These are phyloP conservation scores for Drosophila fungiperda DNA, from an alignment of 2,888 invertebrate genomes.

Conservation along the genomic window DNA sequence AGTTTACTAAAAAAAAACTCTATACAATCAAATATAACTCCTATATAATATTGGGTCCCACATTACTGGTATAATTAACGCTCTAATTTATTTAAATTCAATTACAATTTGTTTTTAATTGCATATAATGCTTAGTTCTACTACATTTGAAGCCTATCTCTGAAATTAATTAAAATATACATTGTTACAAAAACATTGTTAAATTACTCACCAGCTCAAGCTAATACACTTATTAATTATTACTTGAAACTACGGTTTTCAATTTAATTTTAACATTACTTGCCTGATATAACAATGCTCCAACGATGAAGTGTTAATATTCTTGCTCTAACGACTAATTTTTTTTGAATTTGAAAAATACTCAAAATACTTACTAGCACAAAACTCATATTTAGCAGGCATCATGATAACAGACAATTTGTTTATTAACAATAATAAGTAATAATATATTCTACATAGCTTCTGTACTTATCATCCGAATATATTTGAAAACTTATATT, in stretches of 20 bases:
- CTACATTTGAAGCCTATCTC: background rate
- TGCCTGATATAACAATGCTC: slow-evolving; percentile 14
- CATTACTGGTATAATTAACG: background rate
- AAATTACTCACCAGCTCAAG: slow-evolving; percentile 12
- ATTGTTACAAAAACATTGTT: background rate
- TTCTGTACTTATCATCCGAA: background rate
- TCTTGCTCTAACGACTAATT: slow-evolving; percentile 21
- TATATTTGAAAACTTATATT: background rate
- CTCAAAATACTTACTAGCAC: slow-evolving; percentile 6
- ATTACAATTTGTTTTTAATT: background rate
- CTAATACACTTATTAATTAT: background rate
- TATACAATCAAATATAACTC: background rate
- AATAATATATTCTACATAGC: background rate
- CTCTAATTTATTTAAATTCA: background rate
- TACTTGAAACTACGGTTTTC: slow-evolving; percentile 3
- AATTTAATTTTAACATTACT: background rate
- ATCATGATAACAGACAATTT: background rate
- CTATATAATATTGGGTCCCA: background rate
- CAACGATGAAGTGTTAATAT: background rate
- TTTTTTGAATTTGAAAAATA: slow-evolving; percentile 10
- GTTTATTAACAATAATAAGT: background rate
- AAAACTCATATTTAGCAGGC: background rate
- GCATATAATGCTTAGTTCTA: background rate
- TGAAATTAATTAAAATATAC: background rate
- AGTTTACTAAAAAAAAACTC: background rate